Evolutionary conservation across 2,797 vertebrate species (phyloP).

Genomic region (Xyrichtys novacula): DNA sequence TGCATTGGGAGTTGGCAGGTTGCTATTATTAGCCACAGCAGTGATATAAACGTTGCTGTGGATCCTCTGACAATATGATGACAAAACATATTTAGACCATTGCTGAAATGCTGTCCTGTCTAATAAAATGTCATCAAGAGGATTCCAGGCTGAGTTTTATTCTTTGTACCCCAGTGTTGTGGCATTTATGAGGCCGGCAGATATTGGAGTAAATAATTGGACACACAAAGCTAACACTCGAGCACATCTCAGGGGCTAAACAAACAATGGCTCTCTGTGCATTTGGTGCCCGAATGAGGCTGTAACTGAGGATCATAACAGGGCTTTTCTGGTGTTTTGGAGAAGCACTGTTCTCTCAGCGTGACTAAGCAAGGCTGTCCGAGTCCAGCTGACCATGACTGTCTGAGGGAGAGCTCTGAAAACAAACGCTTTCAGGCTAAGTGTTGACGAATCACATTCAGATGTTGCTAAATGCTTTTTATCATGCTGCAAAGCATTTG

Average conservation of each 20-base stretch:
- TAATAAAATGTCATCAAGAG: constrained; percentile 41
- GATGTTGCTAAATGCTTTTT: constrained; percentile 42
- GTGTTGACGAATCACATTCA: constrained; percentile 29
- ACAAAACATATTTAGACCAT: constrained; percentile 49
- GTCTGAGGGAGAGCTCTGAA: constrained; percentile 48
- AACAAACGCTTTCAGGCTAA: constrained; percentile 51
- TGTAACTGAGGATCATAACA: constrained; percentile 56
- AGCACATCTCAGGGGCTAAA: constrained; percentile 67
- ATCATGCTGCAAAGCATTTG: constrained; percentile 31
- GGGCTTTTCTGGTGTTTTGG: constrained; percentile 61
- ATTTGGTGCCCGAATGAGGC: constrained; percentile 49
- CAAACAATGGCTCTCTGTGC: constrained; percentile 56
- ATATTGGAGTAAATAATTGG: constrained; percentile 67
- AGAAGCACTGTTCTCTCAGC: constrained; percentile 63
- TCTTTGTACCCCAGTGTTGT: constrained; percentile 26
- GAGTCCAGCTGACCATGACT: constrained; percentile 63
- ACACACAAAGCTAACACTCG: constrained; percentile 51
- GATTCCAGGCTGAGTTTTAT: constrained; percentile 37
- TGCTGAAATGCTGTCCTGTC: constrained; percentile 38
- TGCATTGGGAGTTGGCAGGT: constrained; percentile 45
- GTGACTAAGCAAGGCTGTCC: constrained; percentile 67
- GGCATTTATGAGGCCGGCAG: constrained; percentile 55
- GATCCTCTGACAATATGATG: constrained; percentile 33
- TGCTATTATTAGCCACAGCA: constrained; percentile 62
- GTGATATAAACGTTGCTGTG: constrained; percentile 43